Evolutionary conservation across 1,140 invertebrate species (phyloP), one percentile per base, ranked within the genome.

Genomic region (Zaprionus taronus): DNA sequence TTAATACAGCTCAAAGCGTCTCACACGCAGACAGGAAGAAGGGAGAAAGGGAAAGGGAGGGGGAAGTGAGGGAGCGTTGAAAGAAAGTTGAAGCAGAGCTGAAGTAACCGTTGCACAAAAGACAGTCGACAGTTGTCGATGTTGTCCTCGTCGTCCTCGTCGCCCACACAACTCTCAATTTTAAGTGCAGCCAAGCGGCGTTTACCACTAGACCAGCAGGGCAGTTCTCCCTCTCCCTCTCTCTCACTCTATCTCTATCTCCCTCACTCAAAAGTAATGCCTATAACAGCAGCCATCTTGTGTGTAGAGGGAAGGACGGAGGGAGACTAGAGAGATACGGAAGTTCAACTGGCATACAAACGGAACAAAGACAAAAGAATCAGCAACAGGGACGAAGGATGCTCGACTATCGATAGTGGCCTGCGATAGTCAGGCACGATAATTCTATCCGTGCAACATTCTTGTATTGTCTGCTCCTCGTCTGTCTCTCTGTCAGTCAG

Each of bases 1-100:
- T 82, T 86, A 86, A 84, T 84, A 75, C 79, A 79, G 83, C 83
- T 82, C 79, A 86, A 63, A 76, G 80, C 76, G 55, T 36, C 63
- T 66, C 63, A 80, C 75, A 64, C 67, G 41, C 26, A 34, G 55
- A 51, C 20, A 12, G 7, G 6, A 7, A 9, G 24, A 5, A 11
- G 7, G 2, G 0, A 0, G 41, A 57, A 11, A 31, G 12, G 31
- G 15, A n/a, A 12, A 17, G 4, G 17, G 20, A 11, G 6, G 15
- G 47, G 28, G 6, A 2, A 20, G 28, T 31, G 17, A 41, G 17
- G 9, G 15, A 5, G 14, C 34, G 34, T 12, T 70, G 34, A 53
- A 55, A 31, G 36, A 64, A 63, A 56, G 36, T 26, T 61, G 17
- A 41, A 20, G 24, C 53, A 9, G 34, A 72, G 28, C 60, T 56